Evolutionary conservation across 2,797 vertebrate genomes (phyloP), one percentile per base, ranked within the genome.

Genomic region (Ambastaia sidthimunki): DNA sequence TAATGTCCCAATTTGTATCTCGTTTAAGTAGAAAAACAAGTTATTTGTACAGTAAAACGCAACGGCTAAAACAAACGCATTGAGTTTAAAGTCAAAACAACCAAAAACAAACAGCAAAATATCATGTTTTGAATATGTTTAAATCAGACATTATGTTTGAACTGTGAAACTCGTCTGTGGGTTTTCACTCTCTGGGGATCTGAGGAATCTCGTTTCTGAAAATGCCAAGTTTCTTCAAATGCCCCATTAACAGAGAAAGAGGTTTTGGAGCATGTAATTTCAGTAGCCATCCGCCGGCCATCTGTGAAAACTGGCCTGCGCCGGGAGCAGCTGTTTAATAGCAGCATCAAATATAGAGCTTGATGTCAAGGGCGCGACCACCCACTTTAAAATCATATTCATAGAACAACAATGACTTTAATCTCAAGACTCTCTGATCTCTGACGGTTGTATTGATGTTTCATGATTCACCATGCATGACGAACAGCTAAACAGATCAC

Each of bases 271-370:
- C 81, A 83, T 86, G 82, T 86, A 76, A 86, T 91, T 90, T 88
- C 78, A 88, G 79, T 69, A 83, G 71, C 72, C 81, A 84, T 75
- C 68, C 62, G 59, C 69, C 11, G 52, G 83, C 80, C 87, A 83
- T 88, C 84, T 87, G 84, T 72, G 74, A 55, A 76, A 60, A 31
- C 74, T 86, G 84, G 82, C 82, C 57, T 67, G 79, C 21, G 37
- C 60, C 55, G 80, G 85, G 63, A 83, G 55, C 91, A 93, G 90
- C 86, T 90, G 91, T 85, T 86, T 82, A 82, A 78, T 76, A 78
- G 60, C 69, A 12, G n/a, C 15, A 78, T 85, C 83, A 82, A 60
- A 82, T 84, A 81, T 78, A 76, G 74, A 75, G 21, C 87, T 82
- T 83, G 79, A 89, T 88, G 85, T 87, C 80, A 86, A 82, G 11